These are phyloP conservation scores for Argyresthia albistria DNA, from an alignment of 2,888 invertebrate genomes.

Conservation along the genomic window DNA sequence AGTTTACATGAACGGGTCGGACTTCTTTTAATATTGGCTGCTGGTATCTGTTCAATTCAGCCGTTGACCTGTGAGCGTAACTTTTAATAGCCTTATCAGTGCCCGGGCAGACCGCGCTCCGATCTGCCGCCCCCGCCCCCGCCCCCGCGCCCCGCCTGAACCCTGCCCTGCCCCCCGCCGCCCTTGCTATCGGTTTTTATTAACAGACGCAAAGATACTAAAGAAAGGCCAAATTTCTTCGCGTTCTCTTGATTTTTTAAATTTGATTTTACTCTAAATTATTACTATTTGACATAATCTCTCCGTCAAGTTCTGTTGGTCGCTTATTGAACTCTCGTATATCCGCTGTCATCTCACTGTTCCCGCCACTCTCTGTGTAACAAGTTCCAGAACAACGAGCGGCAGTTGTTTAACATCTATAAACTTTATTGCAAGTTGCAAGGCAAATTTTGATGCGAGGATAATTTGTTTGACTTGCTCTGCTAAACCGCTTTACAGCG, in stretches of 20 bases:
- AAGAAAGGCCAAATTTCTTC: conserved; percentile 1
- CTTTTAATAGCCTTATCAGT: conserved; percentile 70
- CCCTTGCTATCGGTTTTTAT: conserved; percentile 41
- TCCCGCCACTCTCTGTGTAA: no score
- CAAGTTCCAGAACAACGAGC: no score
- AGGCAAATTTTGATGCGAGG: conserved; percentile 1
- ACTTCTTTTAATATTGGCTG: conserved; percentile 38
- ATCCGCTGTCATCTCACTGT: no score
- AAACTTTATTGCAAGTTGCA: not conserved
- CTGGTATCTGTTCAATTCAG: conserved; percentile 47
- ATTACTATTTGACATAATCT: no score
- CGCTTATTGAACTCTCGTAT: no score
- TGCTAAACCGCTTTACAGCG: conserved; percentile 52
- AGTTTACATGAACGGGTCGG: conserved; percentile 8
- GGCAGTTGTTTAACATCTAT: not conserved
- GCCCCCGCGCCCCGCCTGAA: conserved; percentile 18
- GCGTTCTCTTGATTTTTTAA: not conserved
- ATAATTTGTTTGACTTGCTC: conserved; percentile 9
- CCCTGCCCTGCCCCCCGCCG: conserved; percentile 16
- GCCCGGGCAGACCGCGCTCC: conserved; percentile 45
- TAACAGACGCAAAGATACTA: conserved; percentile 34
- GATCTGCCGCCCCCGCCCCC: conserved; percentile 24
- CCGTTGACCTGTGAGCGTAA: conserved; percentile 50
- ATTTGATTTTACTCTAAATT: no score
- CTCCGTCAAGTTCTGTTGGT: no score